These are phyloP conservation scores for Galagoides demidoff DNA, from an alignment of 2,797 vertebrate species.

Conservation along the genomic window DNA sequence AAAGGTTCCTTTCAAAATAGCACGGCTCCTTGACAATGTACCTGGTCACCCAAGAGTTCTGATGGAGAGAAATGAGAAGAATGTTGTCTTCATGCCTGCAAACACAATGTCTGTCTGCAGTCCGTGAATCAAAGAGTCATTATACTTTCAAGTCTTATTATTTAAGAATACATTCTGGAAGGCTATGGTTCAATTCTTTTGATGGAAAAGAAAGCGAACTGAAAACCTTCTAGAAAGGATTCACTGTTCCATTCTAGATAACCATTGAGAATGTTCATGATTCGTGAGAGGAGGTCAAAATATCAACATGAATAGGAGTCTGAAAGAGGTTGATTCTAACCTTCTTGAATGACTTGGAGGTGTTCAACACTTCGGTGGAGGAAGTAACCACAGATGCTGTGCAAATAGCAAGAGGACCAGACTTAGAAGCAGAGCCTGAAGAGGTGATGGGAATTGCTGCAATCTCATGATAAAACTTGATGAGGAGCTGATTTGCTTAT, in stretches of 20 bases:
- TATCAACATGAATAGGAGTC: background rate
- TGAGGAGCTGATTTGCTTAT: background rate
- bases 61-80: background rate
- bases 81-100: background rate
- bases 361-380: background rate
- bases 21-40: background rate
- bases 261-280: background rate
- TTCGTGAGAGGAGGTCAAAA: background rate
- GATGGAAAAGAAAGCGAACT: background rate
- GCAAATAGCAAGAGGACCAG: background rate
- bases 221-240: background rate
- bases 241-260: background rate
- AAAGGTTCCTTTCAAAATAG: background rate
- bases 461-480: background rate
- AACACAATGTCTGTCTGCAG: background rate
- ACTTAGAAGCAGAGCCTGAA: background rate
- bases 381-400: background rate
- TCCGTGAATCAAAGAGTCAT: background rate
- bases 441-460: background rate
- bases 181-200: background rate
- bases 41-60: background rate
- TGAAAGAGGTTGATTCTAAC: background rate
- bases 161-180: background rate
- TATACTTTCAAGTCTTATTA: background rate
- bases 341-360: background rate